A percentile compares a stretch with the other conserved stretches of the same genome.
These are phyloP conservation scores for Rhinolophus sinicus DNA, from an alignment of 2,113 vertebrate genomes.

Conservation along the genomic window DNA sequence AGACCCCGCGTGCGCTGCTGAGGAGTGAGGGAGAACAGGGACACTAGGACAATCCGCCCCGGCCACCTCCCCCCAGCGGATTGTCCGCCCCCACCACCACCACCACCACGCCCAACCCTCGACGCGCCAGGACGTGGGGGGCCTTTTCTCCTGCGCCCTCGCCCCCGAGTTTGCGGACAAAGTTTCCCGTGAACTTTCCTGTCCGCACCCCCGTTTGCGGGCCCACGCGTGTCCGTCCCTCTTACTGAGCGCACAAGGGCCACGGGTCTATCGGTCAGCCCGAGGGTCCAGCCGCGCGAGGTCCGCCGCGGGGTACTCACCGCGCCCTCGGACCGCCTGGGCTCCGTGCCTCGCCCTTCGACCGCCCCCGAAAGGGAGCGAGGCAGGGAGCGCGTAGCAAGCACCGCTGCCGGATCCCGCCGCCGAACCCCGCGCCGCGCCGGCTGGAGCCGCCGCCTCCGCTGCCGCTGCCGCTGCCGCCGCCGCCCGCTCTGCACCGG, in stretches of 20 bases:
- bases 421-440: conserved; percentile 66
- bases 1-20: conserved; percentile 36
- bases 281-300: conserved; percentile 55
- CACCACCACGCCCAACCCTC: conserved; percentile 73
- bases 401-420: conserved; percentile 44
- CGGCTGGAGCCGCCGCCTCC: conserved; percentile 73
- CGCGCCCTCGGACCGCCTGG: conserved; percentile 57
- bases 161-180: conserved; percentile 71
- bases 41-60: not conserved
- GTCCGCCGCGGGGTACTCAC: conserved; percentile 64
- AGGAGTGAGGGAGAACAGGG: not conserved
- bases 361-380: not conserved
- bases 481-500: conserved; percentile 82
- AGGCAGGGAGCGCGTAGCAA: conserved; percentile 49
- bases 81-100: conserved; percentile 36
- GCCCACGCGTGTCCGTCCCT: conserved; percentile 61
- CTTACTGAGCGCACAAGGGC: conserved; percentile 60
- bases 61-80: conserved; percentile 48
- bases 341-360: conserved; percentile 62
- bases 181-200: conserved; percentile 79
- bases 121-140: conserved; percentile 65
- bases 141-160: conserved; percentile 53
- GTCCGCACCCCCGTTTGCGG: not conserved
- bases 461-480: conserved; percentile 61
- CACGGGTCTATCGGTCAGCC: conserved; percentile 24